Evolutionary conservation across 23 tunicate genomes (phyloP).

Genomic region (Halocynthia roretzi): DNA sequence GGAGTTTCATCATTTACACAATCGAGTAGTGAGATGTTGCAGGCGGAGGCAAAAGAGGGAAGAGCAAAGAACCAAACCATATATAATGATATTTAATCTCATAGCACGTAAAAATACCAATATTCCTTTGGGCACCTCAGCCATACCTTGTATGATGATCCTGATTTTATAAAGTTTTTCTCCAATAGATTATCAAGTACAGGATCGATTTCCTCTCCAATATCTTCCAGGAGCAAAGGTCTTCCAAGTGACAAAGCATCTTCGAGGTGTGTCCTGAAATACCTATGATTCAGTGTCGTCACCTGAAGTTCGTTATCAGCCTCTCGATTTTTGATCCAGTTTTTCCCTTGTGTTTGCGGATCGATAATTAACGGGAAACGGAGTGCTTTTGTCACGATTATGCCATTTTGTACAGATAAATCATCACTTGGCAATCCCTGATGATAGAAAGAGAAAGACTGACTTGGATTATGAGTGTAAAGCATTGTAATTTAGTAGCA

Average conservation of each 20-base stretch:
- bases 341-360: slow-evolving; percentile 93
- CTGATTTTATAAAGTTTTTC: slow-evolving; percentile 93
- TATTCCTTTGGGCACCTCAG: too few relatives aligned
- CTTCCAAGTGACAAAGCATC: slow-evolving; percentile 83
- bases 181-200: slow-evolving; percentile 89
- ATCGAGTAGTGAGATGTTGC: too few relatives aligned
- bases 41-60: too few relatives aligned
- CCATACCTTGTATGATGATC: slow-evolving; percentile 74
- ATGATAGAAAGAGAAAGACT: background rate
- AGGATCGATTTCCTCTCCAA: slow-evolving; percentile 96
- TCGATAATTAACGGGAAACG: slow-evolving; percentile 87
- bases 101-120: too few relatives aligned
- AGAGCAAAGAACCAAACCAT: too few relatives aligned
- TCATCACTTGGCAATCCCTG: slow-evolving; percentile 94
- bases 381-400: slow-evolving; percentile 84
- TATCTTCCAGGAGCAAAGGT: slow-evolving; percentile 83
- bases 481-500: background rate
- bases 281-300: slow-evolving; percentile 75
- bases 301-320: slow-evolving; percentile 73
- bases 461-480: background rate
- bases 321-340: slow-evolving; percentile 85
- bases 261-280: slow-evolving; percentile 85
- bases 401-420: slow-evolving; percentile 88
- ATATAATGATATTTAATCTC: too few relatives aligned
- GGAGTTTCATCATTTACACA: too few relatives aligned